Base-by-base conservation (phyloP, 2,888 invertebrate species). In the Lithosia quadra region DNA sequence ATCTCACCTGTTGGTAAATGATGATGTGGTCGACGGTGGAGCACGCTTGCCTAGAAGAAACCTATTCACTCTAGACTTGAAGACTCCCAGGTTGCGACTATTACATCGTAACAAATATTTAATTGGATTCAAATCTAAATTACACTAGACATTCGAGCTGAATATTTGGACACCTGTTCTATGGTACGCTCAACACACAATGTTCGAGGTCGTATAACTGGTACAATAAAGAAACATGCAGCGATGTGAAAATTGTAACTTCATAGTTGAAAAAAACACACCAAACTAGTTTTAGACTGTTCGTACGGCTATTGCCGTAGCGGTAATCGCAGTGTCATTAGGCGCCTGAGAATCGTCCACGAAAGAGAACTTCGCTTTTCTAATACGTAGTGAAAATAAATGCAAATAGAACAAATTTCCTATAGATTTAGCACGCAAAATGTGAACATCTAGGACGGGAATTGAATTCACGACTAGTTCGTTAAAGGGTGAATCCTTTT, bases 191-290 rank as follows among this genome's bases (percentile, higher is more conserved):
- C 18, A 24, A 61, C 22, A 22, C 21, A 24, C 56, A 39, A 64
- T 39, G 5, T 56, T 63, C n/a, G 33, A 64, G 36, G 64, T 36
- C 57, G 39, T 18, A 64, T 13, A 64, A 57, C 64, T 36, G 39
- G 64, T 64, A 64, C 57, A 64, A 64, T 57, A 57, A 28, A 64
- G n/a, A 57, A n/a, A 64, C 39, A 64, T 57, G 56, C 57, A 57
- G 39, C 28, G 56, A 64, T 57, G 64, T 39, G 55, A 64, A 36
- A 64, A 64, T 64, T 57, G 57, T 64, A 57, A 24, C 57, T 39
- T 56, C 21, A 15, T 18, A 24, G 22, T 39, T n/a, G 24, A 56
- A 63, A 34, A 64, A 18, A 64, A 63, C 34, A 28, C 4, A 43
- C 36, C 64, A 39, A 64, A 64, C 64, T 39, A n/a, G 64, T 56